Percentiles rank a stretch among this genome's conserved stretches.
Conservation (phyloP, 2,797 vertebrate genomes). For the Simalia tracyae region DNA sequence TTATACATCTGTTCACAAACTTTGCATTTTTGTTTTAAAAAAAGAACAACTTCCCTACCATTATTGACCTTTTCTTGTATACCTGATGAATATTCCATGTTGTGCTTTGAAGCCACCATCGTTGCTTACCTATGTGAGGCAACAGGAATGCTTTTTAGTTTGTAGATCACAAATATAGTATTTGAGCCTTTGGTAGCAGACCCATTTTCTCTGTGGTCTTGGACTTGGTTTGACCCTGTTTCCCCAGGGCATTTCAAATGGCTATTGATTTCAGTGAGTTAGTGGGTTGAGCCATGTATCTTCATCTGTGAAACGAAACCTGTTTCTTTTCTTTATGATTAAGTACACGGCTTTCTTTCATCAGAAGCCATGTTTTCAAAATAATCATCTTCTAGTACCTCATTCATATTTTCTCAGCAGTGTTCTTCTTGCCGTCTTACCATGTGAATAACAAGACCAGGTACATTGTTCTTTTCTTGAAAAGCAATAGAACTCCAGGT, state of each 20-base stretch:
- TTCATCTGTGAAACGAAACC: constrained; percentile 30
- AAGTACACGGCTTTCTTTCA: constrained; percentile 31
- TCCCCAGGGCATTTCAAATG: neutral
- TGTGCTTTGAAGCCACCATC: neutral
- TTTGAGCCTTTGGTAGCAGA: neutral
- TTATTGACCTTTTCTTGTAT: neutral
- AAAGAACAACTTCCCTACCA: neutral
- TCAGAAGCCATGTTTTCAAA: constrained; percentile 46
- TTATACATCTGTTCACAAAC: neutral
- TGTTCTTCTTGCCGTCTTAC: constrained; percentile 41
- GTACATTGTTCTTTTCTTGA: constrained; percentile 55
- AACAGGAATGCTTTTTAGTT: neutral
- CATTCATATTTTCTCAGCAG: constrained; percentile 39
- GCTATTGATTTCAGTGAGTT: fast-evolving
- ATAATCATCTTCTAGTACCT: constrained; percentile 24
- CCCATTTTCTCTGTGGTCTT: constrained; percentile 2
- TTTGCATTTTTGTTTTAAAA: neutral
- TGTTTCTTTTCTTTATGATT: constrained; percentile 39
- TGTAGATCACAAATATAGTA: neutral
- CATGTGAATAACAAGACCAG: constrained; percentile 52
- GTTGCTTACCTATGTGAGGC: neutral
- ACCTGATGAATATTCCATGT: neutral
- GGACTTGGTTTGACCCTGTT: constrained; percentile 33
- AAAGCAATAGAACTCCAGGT: constrained; percentile 59
- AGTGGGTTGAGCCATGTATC: neutral